Conservation (phyloP, 2,888 invertebrate species). For the Prenolepis imparis region DNA sequence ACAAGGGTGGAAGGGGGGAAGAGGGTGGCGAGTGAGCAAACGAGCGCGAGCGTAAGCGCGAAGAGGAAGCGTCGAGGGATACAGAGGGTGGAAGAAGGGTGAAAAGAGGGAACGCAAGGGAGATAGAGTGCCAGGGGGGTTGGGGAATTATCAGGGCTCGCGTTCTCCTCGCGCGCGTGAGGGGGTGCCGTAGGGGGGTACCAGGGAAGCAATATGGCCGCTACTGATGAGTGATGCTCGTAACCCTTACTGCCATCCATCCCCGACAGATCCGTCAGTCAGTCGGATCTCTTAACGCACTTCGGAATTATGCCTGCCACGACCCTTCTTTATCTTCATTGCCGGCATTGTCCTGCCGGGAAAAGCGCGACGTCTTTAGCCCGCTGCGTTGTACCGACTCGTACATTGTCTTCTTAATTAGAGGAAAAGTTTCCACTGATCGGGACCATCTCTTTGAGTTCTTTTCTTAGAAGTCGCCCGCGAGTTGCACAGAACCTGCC, state of each 20-base stretch:
- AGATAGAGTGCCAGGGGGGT: slow-evolving; percentile 73
- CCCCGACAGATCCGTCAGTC: slow-evolving; percentile 79
- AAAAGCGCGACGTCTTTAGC: slow-evolving; percentile 54
- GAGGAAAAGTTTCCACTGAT: slow-evolving; percentile 50
- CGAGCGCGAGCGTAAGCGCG: slow-evolving; percentile 54
- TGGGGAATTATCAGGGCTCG: slow-evolving; percentile 85
- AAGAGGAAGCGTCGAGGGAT: slow-evolving; percentile 61
- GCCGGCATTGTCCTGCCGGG: slow-evolving; percentile 67
- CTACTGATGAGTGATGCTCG: slow-evolving; percentile 86
- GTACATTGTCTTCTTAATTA: slow-evolving; percentile 64
- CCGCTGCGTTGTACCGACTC: slow-evolving; percentile 51
- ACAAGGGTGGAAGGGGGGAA: slow-evolving; percentile 67
- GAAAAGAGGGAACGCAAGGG: slow-evolving; percentile 62
- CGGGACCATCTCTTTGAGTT: slow-evolving; percentile 56
- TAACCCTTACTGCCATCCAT: slow-evolving; percentile 83
- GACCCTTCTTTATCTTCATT: slow-evolving; percentile 78
- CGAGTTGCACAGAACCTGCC: slow-evolving; percentile 34
- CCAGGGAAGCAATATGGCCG: slow-evolving; percentile 84
- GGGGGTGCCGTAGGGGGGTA: slow-evolving; percentile 64
- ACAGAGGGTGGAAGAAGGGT: slow-evolving; percentile 70
- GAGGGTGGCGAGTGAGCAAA: slow-evolving; percentile 55
- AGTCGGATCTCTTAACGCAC: slow-evolving; percentile 78
- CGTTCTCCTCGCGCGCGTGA: slow-evolving; percentile 72
- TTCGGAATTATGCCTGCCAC: slow-evolving; percentile 78
- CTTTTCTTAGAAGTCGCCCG: slow-evolving; percentile 42